Evolutionary conservation across 2,113 vertebrate genomes (phyloP), one percentile per base, ranked within the genome.

Genomic region (Trematomus loennbergii): DNA sequence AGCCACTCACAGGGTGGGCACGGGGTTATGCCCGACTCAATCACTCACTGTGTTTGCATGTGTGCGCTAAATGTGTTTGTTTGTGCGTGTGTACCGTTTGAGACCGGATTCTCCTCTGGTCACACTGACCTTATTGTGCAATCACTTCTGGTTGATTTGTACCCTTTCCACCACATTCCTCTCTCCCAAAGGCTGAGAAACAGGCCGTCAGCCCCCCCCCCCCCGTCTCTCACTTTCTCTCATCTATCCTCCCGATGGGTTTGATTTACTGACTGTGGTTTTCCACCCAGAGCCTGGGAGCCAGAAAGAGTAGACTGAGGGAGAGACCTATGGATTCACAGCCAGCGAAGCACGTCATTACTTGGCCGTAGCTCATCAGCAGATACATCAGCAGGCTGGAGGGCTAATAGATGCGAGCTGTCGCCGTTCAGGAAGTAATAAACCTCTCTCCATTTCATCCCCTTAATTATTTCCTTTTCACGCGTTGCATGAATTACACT

Each of bases 261-360:
- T 93, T 92, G 91, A 93, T 93, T 92, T 93, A 93, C 82, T 90
- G 88, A 89, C 52, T 92, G 81, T 91, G 92, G 85, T 89, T 94
- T 92, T 93, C 87, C 88, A 87, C 82, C 68, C 80, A 78, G 72
- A 88, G 82, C 77, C 85, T 84, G 67, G 78, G 75, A 91, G 91
- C 78, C 88, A 85, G 83, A 75, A 65, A 83, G 75, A 78, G 85
- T 65, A 87, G 88, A 88, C 84, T 84, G 68, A 75, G 64, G 70
- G 25, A 81, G 84, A 91, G 88, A 89, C 82, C 88, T 92, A 91
- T 85, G 80, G 85, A 90, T 91, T 87, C 89, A 91, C 88, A 86
- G 85, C 84, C 85, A 90, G 75, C 55, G 1, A 75, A 91, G 90
- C 89, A 88, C 72, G 72, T 91, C 89, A 93, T 91, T 91, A 86